Conservation (phyloP, 2,797 vertebrate species). For the Loriculus beryllinus region DNA sequence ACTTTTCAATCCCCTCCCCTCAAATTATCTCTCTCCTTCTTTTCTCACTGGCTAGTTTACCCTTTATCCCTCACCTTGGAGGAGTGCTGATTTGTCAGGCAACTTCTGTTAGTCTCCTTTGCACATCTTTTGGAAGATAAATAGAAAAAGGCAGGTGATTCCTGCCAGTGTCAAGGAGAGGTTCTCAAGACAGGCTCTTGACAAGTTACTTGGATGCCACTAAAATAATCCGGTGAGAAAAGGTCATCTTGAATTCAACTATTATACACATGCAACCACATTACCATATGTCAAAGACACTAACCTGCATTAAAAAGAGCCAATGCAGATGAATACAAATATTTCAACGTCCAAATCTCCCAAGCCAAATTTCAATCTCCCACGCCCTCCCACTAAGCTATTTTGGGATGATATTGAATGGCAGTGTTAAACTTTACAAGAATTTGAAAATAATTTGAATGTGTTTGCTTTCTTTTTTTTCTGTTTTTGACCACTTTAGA, state of each 20-base stretch:
- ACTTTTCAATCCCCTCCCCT: neutral
- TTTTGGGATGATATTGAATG: neutral
- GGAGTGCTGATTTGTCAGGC: neutral
- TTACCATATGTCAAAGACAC: neutral
- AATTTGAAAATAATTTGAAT: neutral
- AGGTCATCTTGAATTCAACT: neutral
- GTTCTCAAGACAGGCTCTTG: neutral
- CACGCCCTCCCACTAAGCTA: neutral
- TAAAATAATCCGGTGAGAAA: constrained; percentile 21
- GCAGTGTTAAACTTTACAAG: neutral
- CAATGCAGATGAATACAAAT: neutral
- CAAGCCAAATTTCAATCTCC: neutral
- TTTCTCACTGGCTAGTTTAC: neutral
- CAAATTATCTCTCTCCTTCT: neutral
- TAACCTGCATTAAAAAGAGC: neutral
- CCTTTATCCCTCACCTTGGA: neutral
- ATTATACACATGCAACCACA: neutral
- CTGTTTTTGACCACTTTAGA: neutral
- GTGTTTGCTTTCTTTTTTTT: neutral
- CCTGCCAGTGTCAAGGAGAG: constrained; percentile 2
- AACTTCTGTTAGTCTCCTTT: neutral
- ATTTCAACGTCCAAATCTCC: neutral
- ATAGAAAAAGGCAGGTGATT: constrained; percentile 2
- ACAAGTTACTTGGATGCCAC: neutral
- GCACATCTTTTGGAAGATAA: neutral